Evolutionary conservation across 2,113 vertebrate genomes (phyloP), one percentile per base, ranked within the genome.

Genomic region (Oryzias curvinotus): DNA sequence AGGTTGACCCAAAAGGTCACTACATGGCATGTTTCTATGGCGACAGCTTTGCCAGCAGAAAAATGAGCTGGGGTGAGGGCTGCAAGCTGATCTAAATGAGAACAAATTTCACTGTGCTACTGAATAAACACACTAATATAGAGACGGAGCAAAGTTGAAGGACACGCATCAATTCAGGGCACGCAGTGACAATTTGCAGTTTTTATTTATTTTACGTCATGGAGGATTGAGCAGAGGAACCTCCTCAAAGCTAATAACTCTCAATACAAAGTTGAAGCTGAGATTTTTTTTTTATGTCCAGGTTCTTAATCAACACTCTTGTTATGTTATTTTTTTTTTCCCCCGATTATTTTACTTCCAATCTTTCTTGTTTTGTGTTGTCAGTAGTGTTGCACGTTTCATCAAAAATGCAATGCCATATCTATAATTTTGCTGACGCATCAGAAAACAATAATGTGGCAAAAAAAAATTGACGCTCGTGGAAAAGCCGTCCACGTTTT

Each of bases 1-100:
- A 65, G 69, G 68, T 69, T 73, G 75, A 81, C 80, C 80, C 64
- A 6, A 83, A 86, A 86, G 82, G 84, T 88, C 80, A 77, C 62
- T 68, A 60, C 74, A 59, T 46, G 44, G 46, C 50, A 44, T 41
- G 80, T 85, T 63, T 61, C 82, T 68, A 86, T 85, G 80, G 80
- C 41, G 69, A 86, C 81, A 62, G 73, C 60, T 62, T 83, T 74
- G 63, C 58, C 36, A 18, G 73, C 51, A 68, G 68, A 83, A 75
- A 81, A 71, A 74, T 55, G 28, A 83, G 57, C 73, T 48, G 49
- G 41, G 56, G 42, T 44, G 45, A 55, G 68, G 57, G 57, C 57
- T 36, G 62, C 52, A 36, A 63, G 60, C n/a, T 47, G 36, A 82
- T 49, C 46, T 14, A 70, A 79, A 75, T 61, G 25, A 54, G 43